phyloP scores from a whole-genome alignment of 2,888 invertebrate genomes.

The Diarsia rubi region DNA sequence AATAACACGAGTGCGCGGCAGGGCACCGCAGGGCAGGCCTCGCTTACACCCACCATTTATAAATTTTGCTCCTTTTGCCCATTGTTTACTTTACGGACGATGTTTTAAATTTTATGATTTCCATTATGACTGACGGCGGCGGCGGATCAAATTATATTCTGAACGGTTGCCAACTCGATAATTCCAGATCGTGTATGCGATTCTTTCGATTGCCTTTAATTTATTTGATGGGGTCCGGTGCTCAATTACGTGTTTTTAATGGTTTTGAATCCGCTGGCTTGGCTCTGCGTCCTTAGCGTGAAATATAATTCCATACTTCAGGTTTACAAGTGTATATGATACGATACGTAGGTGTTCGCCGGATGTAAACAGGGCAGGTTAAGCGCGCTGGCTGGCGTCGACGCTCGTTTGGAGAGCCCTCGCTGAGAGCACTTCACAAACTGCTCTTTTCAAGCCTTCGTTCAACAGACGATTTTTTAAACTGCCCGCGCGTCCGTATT shows the following conservation, averaged over 20 bases:
- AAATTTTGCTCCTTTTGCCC: conserved; percentile 85
- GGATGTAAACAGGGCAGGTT: conserved; percentile 83
- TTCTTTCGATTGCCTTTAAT: conserved; percentile 80
- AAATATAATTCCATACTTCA: conserved; percentile 60
- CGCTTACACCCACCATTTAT: conserved; percentile 78
- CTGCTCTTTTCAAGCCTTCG: conserved; percentile 83
- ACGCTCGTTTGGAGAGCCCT: conserved; percentile 81
- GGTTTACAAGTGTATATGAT: conserved; percentile 64
- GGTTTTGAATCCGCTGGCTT: conserved; percentile 36
- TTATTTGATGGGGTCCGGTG: conserved; percentile 76
- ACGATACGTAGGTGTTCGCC: conserved; percentile 74
- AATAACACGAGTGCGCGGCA: conserved; percentile 73
- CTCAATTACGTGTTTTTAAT: conserved; percentile 72
- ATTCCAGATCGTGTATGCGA: conserved; percentile 77
- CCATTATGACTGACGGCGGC: conserved; percentile 83
- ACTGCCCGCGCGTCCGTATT: conserved; percentile 73
- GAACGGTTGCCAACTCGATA: conserved; percentile 88
- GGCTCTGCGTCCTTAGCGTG: conserved; percentile 32
- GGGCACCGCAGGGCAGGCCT: conserved; percentile 78
- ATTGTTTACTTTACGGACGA: conserved; percentile 89
- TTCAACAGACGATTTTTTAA: conserved; percentile 81
- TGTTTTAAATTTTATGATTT: conserved; percentile 88
- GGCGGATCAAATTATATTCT: conserved; percentile 82
- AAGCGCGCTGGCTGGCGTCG: conserved; percentile 77
- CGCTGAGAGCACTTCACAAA: conserved; percentile 81